Evolutionary conservation across 2,113 vertebrate species (phyloP), one percentile per base, ranked within the genome.

Genomic region (Heterotilapia buettikoferi): DNA sequence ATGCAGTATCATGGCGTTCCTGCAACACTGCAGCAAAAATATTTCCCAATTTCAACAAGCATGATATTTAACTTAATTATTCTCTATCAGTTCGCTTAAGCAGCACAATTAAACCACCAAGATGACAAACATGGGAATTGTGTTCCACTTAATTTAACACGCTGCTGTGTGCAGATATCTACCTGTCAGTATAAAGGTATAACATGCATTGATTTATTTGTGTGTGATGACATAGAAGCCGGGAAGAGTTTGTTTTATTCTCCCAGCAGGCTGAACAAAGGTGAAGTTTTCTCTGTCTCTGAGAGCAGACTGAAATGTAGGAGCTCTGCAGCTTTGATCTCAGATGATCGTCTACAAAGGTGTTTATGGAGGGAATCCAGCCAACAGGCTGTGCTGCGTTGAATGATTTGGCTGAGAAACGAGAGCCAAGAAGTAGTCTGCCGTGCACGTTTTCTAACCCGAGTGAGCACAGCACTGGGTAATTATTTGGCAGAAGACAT

Each of bases 401-500:
- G 57, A 90, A 87, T 63, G 85, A 89, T 68, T 50, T 82, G 6
- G n/a, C 78, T 43, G 45, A 40, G 38, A 59, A 84, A 21, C 12
- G 3, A 47, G 81, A 89, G 80, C 38, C 24, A 88, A 89, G 82
- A 50, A 45, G 18, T 13, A 53, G 76, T 82, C 80, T 56, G 40
- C 40, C 5, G n/a, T 54, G 18, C 13, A 5, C 85, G 8, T 6
- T 61, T 47, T 36, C 56, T 43, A 16, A 21, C 29, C 29, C 36
- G 21, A 53, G 33, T 13, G 36, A 61, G 79, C 53, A 61, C 84
- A 85, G 90, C n/a, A n/a, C n/a, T 13, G 86, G 68, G 68, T 92
- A 92, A 89, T 94, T 84, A 93, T 66, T 50, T 84, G 82, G 66
- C 80, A 83, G 86, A 84, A 84, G 86, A 90, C 81, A 82, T 54